phyloP scores from a whole-genome alignment of 2,797 vertebrate genomes.

The Staurois parvus region DNA sequence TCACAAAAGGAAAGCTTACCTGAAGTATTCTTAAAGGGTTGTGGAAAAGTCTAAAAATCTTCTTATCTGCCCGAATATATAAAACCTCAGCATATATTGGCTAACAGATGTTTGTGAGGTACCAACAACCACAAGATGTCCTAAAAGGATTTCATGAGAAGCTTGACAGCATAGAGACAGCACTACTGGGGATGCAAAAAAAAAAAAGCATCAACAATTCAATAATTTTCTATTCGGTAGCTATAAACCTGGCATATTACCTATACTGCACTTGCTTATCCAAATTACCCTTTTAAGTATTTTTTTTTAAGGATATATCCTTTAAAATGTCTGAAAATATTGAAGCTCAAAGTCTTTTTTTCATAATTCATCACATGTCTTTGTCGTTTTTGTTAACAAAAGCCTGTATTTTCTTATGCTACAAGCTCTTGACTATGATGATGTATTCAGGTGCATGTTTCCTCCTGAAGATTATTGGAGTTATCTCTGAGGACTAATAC shows the following conservation, averaged over 20 bases:
- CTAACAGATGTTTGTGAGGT: too few relatives aligned
- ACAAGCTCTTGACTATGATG: conserved; percentile 25
- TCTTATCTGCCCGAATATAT: background rate
- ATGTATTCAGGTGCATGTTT: conserved; percentile 42
- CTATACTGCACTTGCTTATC: background rate
- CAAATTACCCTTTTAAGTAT: background rate
- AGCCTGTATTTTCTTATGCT: background rate
- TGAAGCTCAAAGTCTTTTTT: background rate
- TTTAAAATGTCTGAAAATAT: background rate
- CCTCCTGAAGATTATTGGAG: conserved; percentile 28
- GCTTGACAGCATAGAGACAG: too few relatives aligned
- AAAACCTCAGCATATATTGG: background rate
- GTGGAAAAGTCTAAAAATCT: too few relatives aligned
- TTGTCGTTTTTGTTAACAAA: background rate
- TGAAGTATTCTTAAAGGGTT: too few relatives aligned
- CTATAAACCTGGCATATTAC: background rate
- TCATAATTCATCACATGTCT: background rate
- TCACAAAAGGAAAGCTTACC: too few relatives aligned
- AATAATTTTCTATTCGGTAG: background rate
- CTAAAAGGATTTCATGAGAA: background rate
- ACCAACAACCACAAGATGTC: too few relatives aligned
- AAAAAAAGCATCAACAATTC: background rate
- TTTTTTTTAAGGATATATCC: background rate
- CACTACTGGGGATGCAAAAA: too few relatives aligned
- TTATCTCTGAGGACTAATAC: conserved; percentile 48